A percentile compares a stretch with the other conserved stretches of the same genome.
phyloP scores from a whole-genome alignment of 2,113 vertebrate genomes.

The Periophthalmus modestus region DNA sequence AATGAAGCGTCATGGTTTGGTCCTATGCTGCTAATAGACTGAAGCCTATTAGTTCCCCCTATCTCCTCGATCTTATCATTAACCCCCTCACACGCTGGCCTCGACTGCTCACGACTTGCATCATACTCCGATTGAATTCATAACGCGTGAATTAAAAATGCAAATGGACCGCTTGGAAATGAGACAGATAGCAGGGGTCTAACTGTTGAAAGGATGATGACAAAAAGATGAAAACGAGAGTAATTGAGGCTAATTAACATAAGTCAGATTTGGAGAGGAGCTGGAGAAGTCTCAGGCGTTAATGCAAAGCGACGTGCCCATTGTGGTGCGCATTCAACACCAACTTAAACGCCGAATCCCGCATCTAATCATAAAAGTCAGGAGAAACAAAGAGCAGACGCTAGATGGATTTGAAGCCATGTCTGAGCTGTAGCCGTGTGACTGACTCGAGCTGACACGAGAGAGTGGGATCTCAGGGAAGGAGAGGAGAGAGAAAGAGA shows the following conservation, averaged over 20 bases:
- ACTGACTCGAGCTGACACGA: slow-evolving; percentile 72
- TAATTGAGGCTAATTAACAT: slow-evolving; percentile 65
- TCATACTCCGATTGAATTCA: slow-evolving; percentile 63
- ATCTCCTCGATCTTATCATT: slow-evolving; percentile 63
- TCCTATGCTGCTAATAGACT: slow-evolving; percentile 62
- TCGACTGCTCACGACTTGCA: slow-evolving; percentile 52
- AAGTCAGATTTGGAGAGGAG: slow-evolving; percentile 53
- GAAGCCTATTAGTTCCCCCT: slow-evolving; percentile 62
- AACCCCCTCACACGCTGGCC: slow-evolving; percentile 54
- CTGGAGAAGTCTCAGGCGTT: slow-evolving; percentile 46
- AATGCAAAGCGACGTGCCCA: slow-evolving; percentile 65
- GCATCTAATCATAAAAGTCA: slow-evolving; percentile 65
- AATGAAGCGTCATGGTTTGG: slow-evolving; percentile 55
- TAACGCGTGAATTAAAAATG: slow-evolving; percentile 63
- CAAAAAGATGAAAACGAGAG: slow-evolving; percentile 58
- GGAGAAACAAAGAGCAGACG: slow-evolving; percentile 68
- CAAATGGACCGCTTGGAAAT: slow-evolving; percentile 38
- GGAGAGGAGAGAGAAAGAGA: slow-evolving; percentile 1
- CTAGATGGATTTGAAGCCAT: slow-evolving; percentile 66
- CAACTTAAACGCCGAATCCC: slow-evolving; percentile 55
- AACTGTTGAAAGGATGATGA: slow-evolving; percentile 48
- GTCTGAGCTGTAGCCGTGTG: slow-evolving; percentile 70
- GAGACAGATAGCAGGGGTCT: slow-evolving; percentile 34
- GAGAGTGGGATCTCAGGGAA: slow-evolving; percentile 40
- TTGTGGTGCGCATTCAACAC: slow-evolving; percentile 68